Conservation (phyloP, 2,797 vertebrate species). For the Phrynocephalus forsythii region DNA sequence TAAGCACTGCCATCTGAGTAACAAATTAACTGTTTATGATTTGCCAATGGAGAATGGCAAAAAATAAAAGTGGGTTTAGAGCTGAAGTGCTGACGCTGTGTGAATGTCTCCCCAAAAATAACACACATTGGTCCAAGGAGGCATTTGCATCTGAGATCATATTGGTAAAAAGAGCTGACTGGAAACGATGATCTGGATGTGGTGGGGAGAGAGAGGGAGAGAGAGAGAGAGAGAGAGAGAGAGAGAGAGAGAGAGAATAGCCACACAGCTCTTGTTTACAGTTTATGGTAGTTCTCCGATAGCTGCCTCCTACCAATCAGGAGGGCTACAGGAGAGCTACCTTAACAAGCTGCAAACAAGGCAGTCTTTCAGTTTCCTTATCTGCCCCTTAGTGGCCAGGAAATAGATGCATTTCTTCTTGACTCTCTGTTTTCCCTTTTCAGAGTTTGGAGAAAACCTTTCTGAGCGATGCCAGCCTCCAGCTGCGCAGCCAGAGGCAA, state of each 20-base stretch:
- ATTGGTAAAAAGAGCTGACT: not conserved
- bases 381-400: too few species aligned
- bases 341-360: too few species aligned
- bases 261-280: too few species aligned
- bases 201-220: not conserved
- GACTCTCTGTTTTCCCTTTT: not conserved
- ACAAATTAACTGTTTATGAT: not conserved
- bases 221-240: too few species aligned
- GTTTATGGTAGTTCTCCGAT: too few species aligned
- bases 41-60: not conserved
- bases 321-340: too few species aligned
- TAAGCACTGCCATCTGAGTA: not conserved
- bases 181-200: not conserved
- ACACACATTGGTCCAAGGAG: not conserved
- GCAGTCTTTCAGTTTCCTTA: too few species aligned
- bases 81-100: not conserved
- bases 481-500: constrained; percentile 76
- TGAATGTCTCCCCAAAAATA: not conserved
- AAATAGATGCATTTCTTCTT: not conserved
- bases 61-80: not conserved
- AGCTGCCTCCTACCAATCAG: too few species aligned
- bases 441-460: constrained; percentile 87
- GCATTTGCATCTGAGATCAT: not conserved
- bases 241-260: too few species aligned
- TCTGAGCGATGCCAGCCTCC: constrained; percentile 79